Evolutionary conservation across 2,113 vertebrate species (phyloP).

Genomic region (Eupsittula cactorum): DNA sequence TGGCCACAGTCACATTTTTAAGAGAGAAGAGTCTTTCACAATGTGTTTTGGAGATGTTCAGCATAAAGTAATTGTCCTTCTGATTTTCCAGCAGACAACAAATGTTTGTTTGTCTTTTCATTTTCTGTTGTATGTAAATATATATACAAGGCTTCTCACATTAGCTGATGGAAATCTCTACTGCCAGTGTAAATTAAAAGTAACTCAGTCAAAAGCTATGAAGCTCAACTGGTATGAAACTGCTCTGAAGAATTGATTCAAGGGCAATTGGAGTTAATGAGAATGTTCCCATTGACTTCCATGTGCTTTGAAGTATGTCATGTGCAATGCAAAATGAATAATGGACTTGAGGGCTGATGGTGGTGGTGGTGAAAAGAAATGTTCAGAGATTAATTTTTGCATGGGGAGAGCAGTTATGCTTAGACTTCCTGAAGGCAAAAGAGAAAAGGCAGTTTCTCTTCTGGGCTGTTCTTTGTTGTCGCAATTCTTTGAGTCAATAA

Average conservation of each 20-base stretch:
- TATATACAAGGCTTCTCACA: neutral
- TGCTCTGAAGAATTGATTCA: neutral
- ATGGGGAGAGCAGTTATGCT: neutral
- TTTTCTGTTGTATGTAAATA: neutral
- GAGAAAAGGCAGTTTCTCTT: neutral
- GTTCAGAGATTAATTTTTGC: neutral
- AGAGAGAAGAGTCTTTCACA: neutral
- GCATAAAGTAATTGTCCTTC: neutral
- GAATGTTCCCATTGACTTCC: conserved; percentile 8
- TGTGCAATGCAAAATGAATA: neutral
- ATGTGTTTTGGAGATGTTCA: neutral
- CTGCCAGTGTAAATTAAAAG: neutral
- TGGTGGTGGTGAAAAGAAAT: neutral
- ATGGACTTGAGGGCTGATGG: neutral
- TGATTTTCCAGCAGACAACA: neutral
- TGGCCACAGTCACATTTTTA: neutral
- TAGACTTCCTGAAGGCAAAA: neutral
- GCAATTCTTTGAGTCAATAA: neutral
- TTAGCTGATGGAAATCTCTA: neutral
- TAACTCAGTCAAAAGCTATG: neutral
- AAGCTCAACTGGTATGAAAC: neutral
- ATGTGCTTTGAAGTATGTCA: conserved; percentile 5
- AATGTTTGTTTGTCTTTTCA: neutral
- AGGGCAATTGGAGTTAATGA: conserved; percentile 27
- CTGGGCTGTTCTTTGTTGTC: neutral